Conservation (phyloP, 2,113 vertebrate species). For the Smithornis capensis region DNA sequence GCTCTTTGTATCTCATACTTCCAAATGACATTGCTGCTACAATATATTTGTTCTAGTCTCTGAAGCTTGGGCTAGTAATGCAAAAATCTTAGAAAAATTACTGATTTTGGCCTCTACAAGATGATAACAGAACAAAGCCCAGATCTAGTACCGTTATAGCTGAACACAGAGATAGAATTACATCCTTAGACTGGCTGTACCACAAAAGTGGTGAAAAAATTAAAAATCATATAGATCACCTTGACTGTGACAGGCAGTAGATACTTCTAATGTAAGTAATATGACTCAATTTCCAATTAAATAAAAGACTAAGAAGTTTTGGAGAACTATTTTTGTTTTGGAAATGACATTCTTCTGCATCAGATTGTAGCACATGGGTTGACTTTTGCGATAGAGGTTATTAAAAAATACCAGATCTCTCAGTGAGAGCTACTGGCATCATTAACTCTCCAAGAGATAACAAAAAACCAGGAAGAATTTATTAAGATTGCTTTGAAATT, state of each 20-base stretch:
- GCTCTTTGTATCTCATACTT: background rate
- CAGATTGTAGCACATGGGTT: background rate
- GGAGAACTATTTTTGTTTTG: background rate
- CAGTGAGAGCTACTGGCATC: background rate
- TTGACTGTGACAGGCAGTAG: background rate
- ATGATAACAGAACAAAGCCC: background rate
- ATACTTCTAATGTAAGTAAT: background rate
- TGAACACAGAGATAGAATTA: background rate
- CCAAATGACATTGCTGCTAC: background rate
- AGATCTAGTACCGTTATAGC: background rate
- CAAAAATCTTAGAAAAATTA: background rate
- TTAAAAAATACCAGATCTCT: background rate
- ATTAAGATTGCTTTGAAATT: slow-evolving; percentile 3
- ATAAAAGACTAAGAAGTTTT: background rate
- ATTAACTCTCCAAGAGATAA: background rate
- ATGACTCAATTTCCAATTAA: background rate
- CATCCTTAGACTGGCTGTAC: background rate
- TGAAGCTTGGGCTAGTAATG: background rate
- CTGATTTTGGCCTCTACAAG: background rate
- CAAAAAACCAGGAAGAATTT: background rate
- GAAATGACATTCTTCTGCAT: background rate
- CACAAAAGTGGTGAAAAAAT: background rate
- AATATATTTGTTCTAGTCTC: background rate
- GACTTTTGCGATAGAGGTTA: background rate
- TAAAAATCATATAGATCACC: background rate